These are phyloP conservation scores for Cynocephalus volans DNA, from an alignment of 2,113 vertebrate genomes.

Conservation along the genomic window DNA sequence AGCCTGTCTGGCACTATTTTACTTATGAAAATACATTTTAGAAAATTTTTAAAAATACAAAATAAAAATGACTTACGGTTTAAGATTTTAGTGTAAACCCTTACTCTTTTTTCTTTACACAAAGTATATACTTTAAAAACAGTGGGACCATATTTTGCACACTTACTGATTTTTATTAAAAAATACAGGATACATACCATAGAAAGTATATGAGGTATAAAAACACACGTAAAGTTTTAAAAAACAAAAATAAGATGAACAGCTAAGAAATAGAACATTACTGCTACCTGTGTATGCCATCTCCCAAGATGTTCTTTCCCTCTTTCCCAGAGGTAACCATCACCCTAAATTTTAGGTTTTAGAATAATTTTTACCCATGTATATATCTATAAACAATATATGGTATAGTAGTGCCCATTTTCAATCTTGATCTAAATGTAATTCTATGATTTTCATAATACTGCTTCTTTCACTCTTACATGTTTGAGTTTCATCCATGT, in stretches of 20 bases:
- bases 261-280: neutral
- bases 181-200: neutral
- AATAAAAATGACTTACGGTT: too few species aligned
- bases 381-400: neutral
- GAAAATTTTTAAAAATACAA: too few species aligned
- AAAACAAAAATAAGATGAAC: conserved; percentile 34
- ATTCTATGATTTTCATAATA: neutral
- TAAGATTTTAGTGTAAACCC: too few species aligned
- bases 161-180: neutral
- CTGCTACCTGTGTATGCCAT: neutral
- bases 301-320: neutral
- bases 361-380: neutral
- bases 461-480: neutral
- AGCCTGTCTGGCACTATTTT: too few species aligned
- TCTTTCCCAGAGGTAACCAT: neutral
- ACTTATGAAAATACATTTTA: too few species aligned
- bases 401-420: conserved; percentile 11
- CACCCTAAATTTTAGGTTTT: neutral
- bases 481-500: too few species aligned
- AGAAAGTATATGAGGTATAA: neutral
- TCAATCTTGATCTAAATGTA: neutral
- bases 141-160: neutral
- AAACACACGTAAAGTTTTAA: conserved; percentile 3
- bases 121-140: too few species aligned
- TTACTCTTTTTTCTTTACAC: too few species aligned